phyloP scores from a whole-genome alignment of 1,140 invertebrate genomes.

The Babylonia areolata region DNA sequence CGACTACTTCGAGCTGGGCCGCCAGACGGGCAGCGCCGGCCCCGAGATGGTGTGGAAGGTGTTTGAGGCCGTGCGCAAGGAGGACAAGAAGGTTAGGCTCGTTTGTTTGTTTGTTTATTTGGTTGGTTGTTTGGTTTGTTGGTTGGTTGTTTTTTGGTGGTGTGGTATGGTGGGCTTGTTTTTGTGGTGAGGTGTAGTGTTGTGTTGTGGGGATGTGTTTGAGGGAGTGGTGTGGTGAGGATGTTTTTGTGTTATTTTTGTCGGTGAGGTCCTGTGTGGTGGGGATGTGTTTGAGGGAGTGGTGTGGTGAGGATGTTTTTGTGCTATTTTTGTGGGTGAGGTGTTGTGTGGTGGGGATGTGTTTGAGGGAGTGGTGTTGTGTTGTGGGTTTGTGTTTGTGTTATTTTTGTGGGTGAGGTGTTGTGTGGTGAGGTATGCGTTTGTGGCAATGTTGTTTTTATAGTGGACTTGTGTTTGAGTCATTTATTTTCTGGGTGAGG shows the following conservation, averaged over 20 bases:
- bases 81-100: constrained; percentile 89
- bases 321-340: too few relatives aligned
- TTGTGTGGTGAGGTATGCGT: too few relatives aligned
- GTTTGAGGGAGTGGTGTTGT: too few relatives aligned
- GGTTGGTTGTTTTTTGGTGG: too few relatives aligned
- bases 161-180: neutral
- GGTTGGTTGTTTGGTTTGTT: neutral
- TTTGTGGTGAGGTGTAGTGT: too few relatives aligned
- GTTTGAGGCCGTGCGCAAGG: constrained; percentile 91
- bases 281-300: neutral
- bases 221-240: neutral
- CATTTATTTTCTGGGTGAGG: too few relatives aligned
- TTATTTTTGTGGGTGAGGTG: too few relatives aligned
- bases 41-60: constrained; percentile 95
- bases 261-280: neutral
- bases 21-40: constrained; percentile 90
- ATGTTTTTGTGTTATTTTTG: neutral
- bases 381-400: too few relatives aligned
- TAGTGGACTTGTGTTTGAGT: too few relatives aligned
- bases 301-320: too few relatives aligned
- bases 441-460: too few relatives aligned
- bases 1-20: constrained; percentile 92
- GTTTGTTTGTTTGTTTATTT: neutral
- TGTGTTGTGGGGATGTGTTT: constrained; percentile 19
- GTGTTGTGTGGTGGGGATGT: too few relatives aligned